Conservation (phyloP, 2,113 vertebrate genomes). For the Anseranas semipalmata region DNA sequence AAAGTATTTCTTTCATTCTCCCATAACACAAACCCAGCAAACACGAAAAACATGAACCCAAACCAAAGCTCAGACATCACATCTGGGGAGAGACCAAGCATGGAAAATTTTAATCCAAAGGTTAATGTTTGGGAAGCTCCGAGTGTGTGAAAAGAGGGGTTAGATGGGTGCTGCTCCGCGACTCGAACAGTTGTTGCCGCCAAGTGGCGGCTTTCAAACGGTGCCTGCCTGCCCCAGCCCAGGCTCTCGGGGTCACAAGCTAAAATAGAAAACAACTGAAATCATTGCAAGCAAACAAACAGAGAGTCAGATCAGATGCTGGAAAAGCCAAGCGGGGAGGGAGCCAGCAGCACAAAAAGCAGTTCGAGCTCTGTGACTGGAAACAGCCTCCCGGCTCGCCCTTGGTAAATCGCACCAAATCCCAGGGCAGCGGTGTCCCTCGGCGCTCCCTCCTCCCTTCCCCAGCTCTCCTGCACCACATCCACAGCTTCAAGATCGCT, state of each 20-base stretch:
- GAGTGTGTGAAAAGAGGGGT: constrained; percentile 67
- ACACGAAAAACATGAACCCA: constrained; percentile 59
- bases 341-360: constrained; percentile 27
- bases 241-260: constrained; percentile 55
- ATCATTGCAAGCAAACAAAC: constrained; percentile 56
- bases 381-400: not conserved
- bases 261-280: constrained; percentile 72
- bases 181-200: constrained; percentile 64
- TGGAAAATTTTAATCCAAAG: constrained; percentile 71
- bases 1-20: constrained; percentile 70
- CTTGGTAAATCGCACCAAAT: not conserved
- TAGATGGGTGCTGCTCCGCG: constrained; percentile 64
- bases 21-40: constrained; percentile 61
- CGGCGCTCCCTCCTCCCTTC: not conserved
- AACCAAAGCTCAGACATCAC: constrained; percentile 65
- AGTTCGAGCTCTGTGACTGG: constrained; percentile 8
- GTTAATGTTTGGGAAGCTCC: constrained; percentile 67
- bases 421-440: not conserved
- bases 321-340: constrained; percentile 37
- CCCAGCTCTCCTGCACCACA: not conserved
- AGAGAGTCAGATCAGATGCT: constrained; percentile 43
- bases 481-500: not conserved
- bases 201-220: constrained; percentile 67
- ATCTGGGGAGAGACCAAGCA: constrained; percentile 68
- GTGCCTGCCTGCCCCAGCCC: constrained; percentile 63